Evolutionary conservation across 2,797 vertebrate genomes (phyloP).

Genomic region (Ceryle rudis): DNA sequence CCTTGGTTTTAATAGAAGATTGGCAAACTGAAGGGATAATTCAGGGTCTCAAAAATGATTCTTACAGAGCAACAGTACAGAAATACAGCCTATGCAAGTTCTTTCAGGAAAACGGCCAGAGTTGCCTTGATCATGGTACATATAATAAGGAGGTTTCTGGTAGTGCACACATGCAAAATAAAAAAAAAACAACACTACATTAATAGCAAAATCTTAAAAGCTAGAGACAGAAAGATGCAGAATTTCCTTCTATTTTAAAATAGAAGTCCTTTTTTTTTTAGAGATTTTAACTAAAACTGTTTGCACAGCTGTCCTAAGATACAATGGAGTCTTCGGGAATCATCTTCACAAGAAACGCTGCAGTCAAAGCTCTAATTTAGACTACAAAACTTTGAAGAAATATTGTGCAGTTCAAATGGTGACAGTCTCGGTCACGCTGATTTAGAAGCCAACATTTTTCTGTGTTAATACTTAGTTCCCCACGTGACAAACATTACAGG

Average conservation of each 20-base stretch:
- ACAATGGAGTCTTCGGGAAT: neutral
- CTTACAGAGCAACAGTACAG: neutral
- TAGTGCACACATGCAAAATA: neutral
- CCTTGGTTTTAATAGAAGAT: neutral
- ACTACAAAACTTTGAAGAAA: neutral
- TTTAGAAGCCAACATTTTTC: neutral
- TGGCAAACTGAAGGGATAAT: neutral
- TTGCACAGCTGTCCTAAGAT: neutral
- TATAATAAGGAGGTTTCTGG: neutral
- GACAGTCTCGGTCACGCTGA: neutral
- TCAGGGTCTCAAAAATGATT: neutral
- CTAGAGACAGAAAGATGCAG: neutral
- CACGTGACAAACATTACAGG: accelerated
- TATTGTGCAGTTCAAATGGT: neutral
- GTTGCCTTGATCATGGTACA: neutral
- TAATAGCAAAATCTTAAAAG: neutral
- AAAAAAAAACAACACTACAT: neutral
- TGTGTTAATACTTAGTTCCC: neutral
- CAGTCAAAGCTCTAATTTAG: neutral
- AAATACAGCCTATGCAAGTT: neutral
- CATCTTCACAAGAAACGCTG: neutral
- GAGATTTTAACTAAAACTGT: neutral
- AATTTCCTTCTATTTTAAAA: neutral
- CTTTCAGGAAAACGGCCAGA: neutral
- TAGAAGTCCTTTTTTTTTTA: neutral